Evolutionary conservation across 2,888 invertebrate genomes (phyloP).

Genomic region (Oscheius sp.): DNA sequence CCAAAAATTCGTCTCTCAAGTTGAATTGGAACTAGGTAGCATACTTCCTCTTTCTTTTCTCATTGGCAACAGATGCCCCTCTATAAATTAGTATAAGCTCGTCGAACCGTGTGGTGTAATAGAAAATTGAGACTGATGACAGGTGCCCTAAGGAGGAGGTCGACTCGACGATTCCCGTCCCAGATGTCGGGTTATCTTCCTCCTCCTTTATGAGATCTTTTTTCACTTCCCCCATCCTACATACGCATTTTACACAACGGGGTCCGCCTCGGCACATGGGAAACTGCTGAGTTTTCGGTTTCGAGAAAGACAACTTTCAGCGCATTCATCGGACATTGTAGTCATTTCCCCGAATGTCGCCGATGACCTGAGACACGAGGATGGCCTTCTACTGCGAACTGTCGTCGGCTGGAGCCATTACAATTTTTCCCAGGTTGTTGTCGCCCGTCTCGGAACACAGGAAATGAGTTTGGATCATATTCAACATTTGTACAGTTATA

Average conservation of each 20-base stretch:
- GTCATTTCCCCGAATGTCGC: constrained; percentile 24
- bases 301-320: constrained; percentile 10
- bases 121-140: too few relatives aligned
- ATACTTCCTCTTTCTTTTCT: too few relatives aligned
- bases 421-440: constrained; percentile 46
- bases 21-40: constrained; percentile 32
- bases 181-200: background rate
- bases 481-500: constrained; percentile 41
- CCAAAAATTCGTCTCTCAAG: constrained; percentile 30
- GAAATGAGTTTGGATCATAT: constrained; percentile 53
- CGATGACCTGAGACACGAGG: constrained; percentile 12
- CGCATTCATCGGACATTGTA: constrained; percentile 16
- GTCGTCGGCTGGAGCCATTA: background rate
- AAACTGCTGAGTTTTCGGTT: constrained; percentile 12
- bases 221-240: constrained; percentile 5
- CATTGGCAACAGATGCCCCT: background rate
- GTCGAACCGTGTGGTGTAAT: too few relatives aligned
- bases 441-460: constrained; percentile 42
- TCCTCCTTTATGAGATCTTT: background rate
- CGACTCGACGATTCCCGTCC: too few relatives aligned
- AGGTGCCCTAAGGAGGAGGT: too few relatives aligned
- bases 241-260: constrained; percentile 18
- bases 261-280: background rate
- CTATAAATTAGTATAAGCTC: background rate
- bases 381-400: background rate